These are phyloP conservation scores for Pegoplata infirma DNA, from an alignment of 2,888 invertebrate species.

Conservation along the genomic window DNA sequence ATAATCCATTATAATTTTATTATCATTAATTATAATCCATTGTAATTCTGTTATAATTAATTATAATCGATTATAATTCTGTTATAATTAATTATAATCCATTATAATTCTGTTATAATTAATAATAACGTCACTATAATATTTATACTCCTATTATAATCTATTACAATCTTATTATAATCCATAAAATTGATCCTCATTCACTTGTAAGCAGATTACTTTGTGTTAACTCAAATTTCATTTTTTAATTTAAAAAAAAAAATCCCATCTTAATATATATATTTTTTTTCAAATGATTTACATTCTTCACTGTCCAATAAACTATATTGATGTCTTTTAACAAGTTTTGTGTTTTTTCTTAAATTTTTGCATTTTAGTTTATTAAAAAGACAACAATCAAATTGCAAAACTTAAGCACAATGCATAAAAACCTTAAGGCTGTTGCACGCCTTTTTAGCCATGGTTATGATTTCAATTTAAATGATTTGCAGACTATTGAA, in stretches of 20 bases:
- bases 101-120: no score
- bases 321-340: slow-evolving; percentile 52
- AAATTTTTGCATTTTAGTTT: slow-evolving; percentile 41
- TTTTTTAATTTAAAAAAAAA: slow-evolving; percentile 21
- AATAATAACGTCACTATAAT: no score
- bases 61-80: no score
- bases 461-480: slow-evolving; percentile 63
- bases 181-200: no score
- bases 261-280: slow-evolving; percentile 33
- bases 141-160: no score
- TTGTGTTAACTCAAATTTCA: background rate
- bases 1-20: no score
- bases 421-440: slow-evolving; percentile 54
- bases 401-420: slow-evolving; percentile 46
- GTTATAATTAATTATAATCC: no score
- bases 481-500: slow-evolving; percentile 59
- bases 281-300: slow-evolving; percentile 48
- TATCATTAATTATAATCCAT: no score
- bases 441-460: slow-evolving; percentile 62
- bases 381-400: slow-evolving; percentile 60
- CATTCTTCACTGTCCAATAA: slow-evolving; percentile 55
- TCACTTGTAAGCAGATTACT: no score
- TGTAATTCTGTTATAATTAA: no score
- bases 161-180: no score
- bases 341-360: slow-evolving; percentile 46